These are phyloP conservation scores for Channa argus DNA, from an alignment of 2,113 vertebrate species.

Conservation along the genomic window DNA sequence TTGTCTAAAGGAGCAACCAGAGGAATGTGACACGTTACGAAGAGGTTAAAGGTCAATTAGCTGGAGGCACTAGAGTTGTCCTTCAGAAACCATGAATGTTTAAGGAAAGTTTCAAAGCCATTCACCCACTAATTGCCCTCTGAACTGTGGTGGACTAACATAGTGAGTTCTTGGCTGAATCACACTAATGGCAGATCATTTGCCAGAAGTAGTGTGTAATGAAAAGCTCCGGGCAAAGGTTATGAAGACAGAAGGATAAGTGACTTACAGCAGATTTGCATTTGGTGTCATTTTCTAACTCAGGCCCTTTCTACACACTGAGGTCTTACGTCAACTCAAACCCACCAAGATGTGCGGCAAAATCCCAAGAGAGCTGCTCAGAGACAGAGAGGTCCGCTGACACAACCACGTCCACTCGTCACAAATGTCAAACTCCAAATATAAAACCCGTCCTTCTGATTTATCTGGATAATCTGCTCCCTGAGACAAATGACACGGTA, in stretches of 20 bases:
- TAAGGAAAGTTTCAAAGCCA: no score
- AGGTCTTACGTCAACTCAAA: background rate
- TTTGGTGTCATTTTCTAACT: background rate
- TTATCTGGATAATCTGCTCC: background rate
- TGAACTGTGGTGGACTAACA: no score
- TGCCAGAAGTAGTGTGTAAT: background rate
- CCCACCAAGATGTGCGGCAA: conserved; percentile 11
- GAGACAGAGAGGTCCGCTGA: background rate
- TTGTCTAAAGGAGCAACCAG: no score
- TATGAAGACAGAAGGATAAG: conserved; percentile 16
- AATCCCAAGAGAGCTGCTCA: background rate
- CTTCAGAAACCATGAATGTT: no score
- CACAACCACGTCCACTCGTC: background rate
- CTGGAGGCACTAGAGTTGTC: no score
- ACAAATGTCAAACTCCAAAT: conserved; percentile 12
- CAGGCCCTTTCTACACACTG: no score
- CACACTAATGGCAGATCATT: background rate
- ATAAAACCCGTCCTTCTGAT: background rate
- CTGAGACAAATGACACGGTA: conserved; percentile 1
- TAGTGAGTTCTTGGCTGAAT: no score
- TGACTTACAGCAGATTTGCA: conserved; percentile 13
- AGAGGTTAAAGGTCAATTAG: no score
- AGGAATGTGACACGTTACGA: no score
- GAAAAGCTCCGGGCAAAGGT: conserved; percentile 6
- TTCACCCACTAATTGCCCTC: no score